Evolutionary conservation across 2,888 invertebrate genomes (phyloP).

Genomic region (Drosophila meridiana): DNA sequence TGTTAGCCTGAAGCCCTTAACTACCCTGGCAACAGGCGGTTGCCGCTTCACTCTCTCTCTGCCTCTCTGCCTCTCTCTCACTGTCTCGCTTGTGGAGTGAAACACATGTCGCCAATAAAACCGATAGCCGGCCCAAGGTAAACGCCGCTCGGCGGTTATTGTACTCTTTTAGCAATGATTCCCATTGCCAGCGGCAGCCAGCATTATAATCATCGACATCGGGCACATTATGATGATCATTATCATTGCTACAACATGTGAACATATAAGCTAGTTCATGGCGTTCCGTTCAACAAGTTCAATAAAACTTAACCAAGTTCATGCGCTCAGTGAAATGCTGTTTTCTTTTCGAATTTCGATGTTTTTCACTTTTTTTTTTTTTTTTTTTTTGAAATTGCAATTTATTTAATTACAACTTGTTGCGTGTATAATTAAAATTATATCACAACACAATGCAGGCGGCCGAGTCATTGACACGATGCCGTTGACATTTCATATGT

Average conservation of each 20-base stretch:
- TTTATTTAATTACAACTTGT: constrained; percentile 59
- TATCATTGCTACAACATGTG: neutral
- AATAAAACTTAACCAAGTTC: constrained; percentile 71
- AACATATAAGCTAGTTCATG: constrained; percentile 44
- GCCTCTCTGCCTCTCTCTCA: neutral
- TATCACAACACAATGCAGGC: constrained; percentile 49
- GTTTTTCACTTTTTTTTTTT: neutral
- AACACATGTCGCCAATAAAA: constrained; percentile 50
- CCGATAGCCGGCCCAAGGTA: constrained; percentile 47
- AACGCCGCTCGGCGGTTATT: constrained; percentile 59
- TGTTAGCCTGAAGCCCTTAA: constrained; percentile 21
- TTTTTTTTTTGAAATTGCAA: constrained; percentile 32
- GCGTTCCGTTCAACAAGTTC: constrained; percentile 55
- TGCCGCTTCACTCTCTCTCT: neutral
- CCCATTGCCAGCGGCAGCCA: constrained; percentile 50
- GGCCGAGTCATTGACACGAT: constrained; percentile 51
- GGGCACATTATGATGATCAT: neutral
- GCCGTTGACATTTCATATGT: constrained; percentile 52
- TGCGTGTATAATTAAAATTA: constrained; percentile 59
- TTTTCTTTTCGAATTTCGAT: constrained; percentile 19
- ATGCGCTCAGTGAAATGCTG: constrained; percentile 48
- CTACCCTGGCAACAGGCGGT: constrained; percentile 49
- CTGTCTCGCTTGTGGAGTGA: constrained; percentile 16
- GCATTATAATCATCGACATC: constrained; percentile 20
- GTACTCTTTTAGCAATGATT: constrained; percentile 63